Conservation (phyloP, 2,888 invertebrate genomes). For the Ochropleura plecta region DNA sequence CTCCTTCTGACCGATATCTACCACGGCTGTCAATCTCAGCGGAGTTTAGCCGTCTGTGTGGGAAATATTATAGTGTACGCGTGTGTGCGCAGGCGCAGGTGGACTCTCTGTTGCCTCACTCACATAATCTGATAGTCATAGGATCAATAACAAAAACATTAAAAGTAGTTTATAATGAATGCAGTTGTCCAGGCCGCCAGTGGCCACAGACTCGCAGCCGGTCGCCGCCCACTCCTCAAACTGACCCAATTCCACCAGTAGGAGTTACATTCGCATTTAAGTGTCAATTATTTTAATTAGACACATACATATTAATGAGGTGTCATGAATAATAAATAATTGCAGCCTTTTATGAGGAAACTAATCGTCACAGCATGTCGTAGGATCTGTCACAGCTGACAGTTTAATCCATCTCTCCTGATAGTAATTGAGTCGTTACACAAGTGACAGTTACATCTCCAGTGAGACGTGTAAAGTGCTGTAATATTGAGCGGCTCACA, state of each 20-base stretch:
- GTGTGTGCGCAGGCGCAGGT: too few relatives aligned
- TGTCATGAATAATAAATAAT: conserved; percentile 55
- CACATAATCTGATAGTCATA: neutral
- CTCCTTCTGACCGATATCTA: too few relatives aligned
- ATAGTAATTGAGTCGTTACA: conserved; percentile 15
- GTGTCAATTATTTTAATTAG: conserved; percentile 59
- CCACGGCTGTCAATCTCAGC: too few relatives aligned
- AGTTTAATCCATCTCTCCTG: conserved; percentile 11
- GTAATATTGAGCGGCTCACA: neutral
- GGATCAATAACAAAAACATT: conserved; percentile 7
- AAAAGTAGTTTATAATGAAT: conserved; percentile 1
- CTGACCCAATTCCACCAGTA: conserved; percentile 71
- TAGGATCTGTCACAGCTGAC: conserved; percentile 27
- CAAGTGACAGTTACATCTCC: conserved; percentile 1
- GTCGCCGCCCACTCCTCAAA: conserved; percentile 65
- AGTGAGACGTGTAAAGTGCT: conserved; percentile 1
- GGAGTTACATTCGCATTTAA: conserved; percentile 62
- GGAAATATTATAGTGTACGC: too few relatives aligned
- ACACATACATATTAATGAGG: conserved; percentile 59
- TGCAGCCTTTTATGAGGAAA: conserved; percentile 41
- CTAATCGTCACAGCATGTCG: conserved; percentile 11
- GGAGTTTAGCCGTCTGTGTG: too few relatives aligned
- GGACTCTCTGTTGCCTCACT: too few relatives aligned
- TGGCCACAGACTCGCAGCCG: conserved; percentile 64
- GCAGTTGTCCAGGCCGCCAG: conserved; percentile 21